phyloP scores from a whole-genome alignment of 1,140 invertebrate genomes.

The Drosophila athabasca region DNA sequence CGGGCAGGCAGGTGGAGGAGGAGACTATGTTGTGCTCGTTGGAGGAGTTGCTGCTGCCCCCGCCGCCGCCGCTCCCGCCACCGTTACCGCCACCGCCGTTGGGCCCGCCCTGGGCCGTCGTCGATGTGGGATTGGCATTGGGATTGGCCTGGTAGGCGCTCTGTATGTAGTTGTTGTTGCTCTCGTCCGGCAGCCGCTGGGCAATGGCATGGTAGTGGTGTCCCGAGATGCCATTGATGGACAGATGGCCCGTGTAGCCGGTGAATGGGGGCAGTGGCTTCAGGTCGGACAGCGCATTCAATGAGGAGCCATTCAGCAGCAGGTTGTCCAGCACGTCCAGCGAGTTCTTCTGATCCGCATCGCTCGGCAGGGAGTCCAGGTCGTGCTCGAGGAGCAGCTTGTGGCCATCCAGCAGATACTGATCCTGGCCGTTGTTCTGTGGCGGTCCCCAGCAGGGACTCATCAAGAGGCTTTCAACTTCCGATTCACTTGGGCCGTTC shows the following conservation, averaged over 20 bases:
- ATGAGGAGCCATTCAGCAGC: conserved; percentile 85
- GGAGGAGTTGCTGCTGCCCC: conserved; percentile 48
- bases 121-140: conserved; percentile 77
- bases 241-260: conserved; percentile 91
- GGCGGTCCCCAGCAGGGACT: conserved; percentile 83
- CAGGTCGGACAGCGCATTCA: conserved; percentile 89
- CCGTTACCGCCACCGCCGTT: too few relatives aligned
- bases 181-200: conserved; percentile 87
- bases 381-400: conserved; percentile 82
- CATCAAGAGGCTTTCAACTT: conserved; percentile 84
- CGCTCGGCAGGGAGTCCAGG: conserved; percentile 80
- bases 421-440: conserved; percentile 81
- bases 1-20: conserved; percentile 87
- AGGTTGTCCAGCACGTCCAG: conserved; percentile 88
- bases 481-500: conserved; percentile 84
- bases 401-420: conserved; percentile 83
- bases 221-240: conserved; percentile 93
- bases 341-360: conserved; percentile 84
- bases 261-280: conserved; percentile 94
- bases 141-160: conserved; percentile 84
- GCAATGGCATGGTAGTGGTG: conserved; percentile 93
- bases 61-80: conserved; percentile 8
- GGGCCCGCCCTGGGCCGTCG: conserved; percentile 43
- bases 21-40: conserved; percentile 87
- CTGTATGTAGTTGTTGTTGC: conserved; percentile 87